Evolutionary conservation across 2,113 vertebrate species (phyloP), one percentile per base, ranked within the genome.

Genomic region (Athene noctua): DNA sequence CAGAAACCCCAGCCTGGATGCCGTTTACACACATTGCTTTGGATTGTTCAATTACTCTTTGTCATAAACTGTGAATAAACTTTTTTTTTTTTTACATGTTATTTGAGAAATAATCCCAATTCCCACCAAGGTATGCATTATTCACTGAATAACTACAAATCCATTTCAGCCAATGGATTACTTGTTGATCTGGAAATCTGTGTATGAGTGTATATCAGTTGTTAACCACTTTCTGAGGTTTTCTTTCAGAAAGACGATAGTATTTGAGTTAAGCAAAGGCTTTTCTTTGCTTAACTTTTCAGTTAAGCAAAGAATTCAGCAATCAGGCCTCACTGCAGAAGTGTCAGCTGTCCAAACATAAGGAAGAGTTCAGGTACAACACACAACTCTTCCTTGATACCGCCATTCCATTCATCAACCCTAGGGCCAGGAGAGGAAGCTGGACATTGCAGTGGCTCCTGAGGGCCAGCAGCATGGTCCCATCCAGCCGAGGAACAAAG

Each of bases 271-370:
- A 68, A 84, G 21, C 21, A 34, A 83, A 77, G 8, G 19, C 46
- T 47, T 38, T 38, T 38, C 38, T 38, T 38, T 38, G 38, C 38
- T 38, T 40, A 40, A 40, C 40, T 40, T 40, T 40, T 40, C 40
- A 49, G 23, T 55, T 63, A 68, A 84, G 21, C 19, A 34, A 83
- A 78, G 8, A 36, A 36, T 57, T 82, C 62, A 91, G 36, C 36
- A 49, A 3, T 19, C 19, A 36, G 29, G 19, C 32, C 20, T 82
- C 49, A 11, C 36, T 80, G 54, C 49, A 77, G 67, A 73, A 68
- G 6, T 16, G 8, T 9, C 0, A 1, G 1, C 23, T 75, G 6
- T 59, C 44, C 54, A 86, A 86, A 68, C 10, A 14, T 3, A 11
- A 49, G 47, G 58, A 67, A 72, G 20, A 77, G 7, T 65, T 77